These are phyloP conservation scores for Heterocephalus glaber DNA, from an alignment of 2,113 vertebrate species.

Conservation along the genomic window DNA sequence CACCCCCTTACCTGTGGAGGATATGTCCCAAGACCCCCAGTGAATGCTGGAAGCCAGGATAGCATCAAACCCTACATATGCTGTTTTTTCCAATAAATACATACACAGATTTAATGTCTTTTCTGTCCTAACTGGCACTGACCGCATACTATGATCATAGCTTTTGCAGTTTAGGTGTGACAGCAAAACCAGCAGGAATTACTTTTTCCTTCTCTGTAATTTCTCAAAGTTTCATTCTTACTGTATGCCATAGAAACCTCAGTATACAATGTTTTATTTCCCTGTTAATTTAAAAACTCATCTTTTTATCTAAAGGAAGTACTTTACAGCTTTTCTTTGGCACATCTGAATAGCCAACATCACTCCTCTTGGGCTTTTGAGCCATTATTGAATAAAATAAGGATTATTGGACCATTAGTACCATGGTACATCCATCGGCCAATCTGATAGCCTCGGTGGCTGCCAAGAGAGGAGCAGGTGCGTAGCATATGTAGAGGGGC, in stretches of 20 bases:
- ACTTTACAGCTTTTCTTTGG: background rate
- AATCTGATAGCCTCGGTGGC: background rate
- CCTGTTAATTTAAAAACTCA: background rate
- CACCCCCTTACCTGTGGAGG: background rate
- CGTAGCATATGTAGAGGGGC: background rate
- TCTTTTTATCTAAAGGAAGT: background rate
- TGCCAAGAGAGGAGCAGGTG: background rate
- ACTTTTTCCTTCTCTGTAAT: background rate
- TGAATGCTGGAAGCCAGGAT: background rate
- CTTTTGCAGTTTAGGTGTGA: background rate
- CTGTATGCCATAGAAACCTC: background rate
- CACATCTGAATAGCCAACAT: background rate
- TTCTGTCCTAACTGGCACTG: background rate
- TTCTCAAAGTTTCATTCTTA: background rate
- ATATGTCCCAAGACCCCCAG: background rate
- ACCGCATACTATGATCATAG: fast-evolving
- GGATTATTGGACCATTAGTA: background rate
- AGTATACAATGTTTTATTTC: background rate
- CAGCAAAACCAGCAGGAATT: background rate
- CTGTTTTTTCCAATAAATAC: background rate
- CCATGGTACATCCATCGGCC: background rate
- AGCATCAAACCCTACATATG: background rate
- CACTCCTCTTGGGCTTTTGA: background rate
- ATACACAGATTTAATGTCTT: background rate
- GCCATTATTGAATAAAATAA: background rate